phyloP scores from a whole-genome alignment of 92 coral and sea anemone genomes.

The Diadumene lineata region DNA sequence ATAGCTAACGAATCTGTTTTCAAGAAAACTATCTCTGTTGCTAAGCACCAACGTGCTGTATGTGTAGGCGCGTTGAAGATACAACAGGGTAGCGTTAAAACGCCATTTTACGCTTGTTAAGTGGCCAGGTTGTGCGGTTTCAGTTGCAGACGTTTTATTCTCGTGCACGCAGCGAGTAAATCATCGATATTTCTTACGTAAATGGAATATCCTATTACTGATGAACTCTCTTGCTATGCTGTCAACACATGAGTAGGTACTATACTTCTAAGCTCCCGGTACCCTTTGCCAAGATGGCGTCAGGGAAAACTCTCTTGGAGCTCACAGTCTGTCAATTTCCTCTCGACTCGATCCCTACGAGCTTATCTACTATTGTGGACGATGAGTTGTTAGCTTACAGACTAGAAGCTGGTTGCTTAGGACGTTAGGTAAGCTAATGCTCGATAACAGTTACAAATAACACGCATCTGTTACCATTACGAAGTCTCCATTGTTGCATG shows the following conservation, averaged over 20 bases:
- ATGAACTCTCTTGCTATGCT: background rate
- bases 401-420: background rate
- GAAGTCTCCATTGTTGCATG: background rate
- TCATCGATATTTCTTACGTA: slow-evolving; percentile 3
- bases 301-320: slow-evolving; percentile 6
- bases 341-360: background rate
- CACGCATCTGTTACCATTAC: background rate
- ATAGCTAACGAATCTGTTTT: background rate
- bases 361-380: background rate
- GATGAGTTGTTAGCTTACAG: background rate
- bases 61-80: background rate
- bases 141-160: slow-evolving; percentile 4
- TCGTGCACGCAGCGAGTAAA: background rate
- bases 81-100: background rate
- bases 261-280: background rate
- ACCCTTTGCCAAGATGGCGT: slow-evolving; percentile 14
- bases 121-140: background rate
- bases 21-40: background rate
- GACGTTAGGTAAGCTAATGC: background rate
- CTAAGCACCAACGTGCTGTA: background rate
- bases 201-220: slow-evolving; percentile 4
- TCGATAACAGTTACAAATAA: background rate
- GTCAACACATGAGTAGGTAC: background rate
- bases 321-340: background rate
- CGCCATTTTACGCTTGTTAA: background rate